Percentiles rank a stretch among this genome's conserved stretches.
These are phyloP conservation scores for Steatornis caripensis DNA, from an alignment of 2,113 vertebrate species.

Conservation along the genomic window DNA sequence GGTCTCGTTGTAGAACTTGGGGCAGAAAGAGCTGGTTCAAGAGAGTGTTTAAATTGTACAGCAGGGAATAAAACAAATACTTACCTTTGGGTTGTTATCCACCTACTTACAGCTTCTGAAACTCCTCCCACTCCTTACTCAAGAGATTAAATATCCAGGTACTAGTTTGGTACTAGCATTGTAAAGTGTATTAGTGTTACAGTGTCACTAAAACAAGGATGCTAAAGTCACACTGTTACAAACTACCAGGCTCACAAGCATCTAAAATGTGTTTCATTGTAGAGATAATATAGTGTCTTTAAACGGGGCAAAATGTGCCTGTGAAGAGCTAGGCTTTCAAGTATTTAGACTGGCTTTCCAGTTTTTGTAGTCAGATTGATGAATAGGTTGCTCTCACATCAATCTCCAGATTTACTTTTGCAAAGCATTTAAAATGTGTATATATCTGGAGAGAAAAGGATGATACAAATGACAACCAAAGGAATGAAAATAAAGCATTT, in stretches of 20 bases:
- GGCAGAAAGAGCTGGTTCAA: background rate
- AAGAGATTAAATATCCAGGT: background rate
- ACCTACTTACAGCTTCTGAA: background rate
- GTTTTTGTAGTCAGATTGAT: fast-evolving
- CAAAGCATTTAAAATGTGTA: background rate
- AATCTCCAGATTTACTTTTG: background rate
- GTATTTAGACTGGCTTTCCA: background rate
- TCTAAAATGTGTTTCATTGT: background rate
- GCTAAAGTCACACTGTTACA: background rate
- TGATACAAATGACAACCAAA: background rate
- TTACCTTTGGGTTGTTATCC: background rate
- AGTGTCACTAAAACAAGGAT: background rate
- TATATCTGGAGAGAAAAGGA: background rate
- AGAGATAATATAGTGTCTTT: background rate
- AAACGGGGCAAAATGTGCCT: background rate
- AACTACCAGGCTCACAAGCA: background rate
- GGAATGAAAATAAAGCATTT: background rate
- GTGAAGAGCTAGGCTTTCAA: background rate
- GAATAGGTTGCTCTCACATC: background rate
- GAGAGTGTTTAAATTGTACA: fast-evolving
- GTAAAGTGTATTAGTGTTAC: background rate
- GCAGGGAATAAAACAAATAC: fast-evolving
- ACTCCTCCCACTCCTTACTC: fast-evolving
- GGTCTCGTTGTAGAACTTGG: background rate
- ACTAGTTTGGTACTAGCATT: background rate